Base-by-base conservation (phyloP, 2,888 invertebrate species). In the Brachyptera putata region DNA sequence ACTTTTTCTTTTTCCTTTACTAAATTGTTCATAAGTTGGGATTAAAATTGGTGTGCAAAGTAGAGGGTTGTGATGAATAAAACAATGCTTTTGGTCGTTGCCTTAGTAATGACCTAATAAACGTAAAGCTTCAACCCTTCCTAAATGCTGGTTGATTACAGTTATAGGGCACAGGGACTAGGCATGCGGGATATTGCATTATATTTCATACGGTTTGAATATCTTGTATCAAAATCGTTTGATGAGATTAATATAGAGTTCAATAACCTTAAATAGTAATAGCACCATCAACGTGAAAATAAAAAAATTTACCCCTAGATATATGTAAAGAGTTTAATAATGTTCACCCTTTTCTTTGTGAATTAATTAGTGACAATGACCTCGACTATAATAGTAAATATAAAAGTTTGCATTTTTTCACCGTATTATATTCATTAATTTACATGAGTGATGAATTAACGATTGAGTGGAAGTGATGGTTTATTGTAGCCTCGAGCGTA, bases 171-270 rank as follows among this genome's bases (percentile, higher is more conserved):
- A 16, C 16, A 13, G 21, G 49, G 22, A 26, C 16, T 5, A 50
- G 16, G n/a, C 49, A 50, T 50, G 49, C 49, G 49, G 49, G 49
- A 50, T 4, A 50, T 50, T 50, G 49, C 49, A 26, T 50, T 50
- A 50, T 50, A 50, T 50, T 50, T 50, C 49, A 50, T 50, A 25
- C 49, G 30, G 14, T 50, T 26, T 26, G 49, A 3, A 16, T 50
- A 24, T 50, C 49, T 18, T 14, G 49, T 50, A 30, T 50, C 49
- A 50, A 50, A 50, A 50, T 26, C 49, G 30, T 50, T n/a, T 50
- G 49, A 50, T 25, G 49, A 26, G 49, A 50, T 50, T 50, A 50
- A 26, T 30, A n/a, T 14, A n/a, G n/a, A 50, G 49, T 50, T 50
- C 49, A 50, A 50, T 50, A 26, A 16, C 25, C 49, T 48, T 41